Evolutionary conservation across 2,888 invertebrate genomes (phyloP).

Genomic region (Gymnoscelis rufifasciata): DNA sequence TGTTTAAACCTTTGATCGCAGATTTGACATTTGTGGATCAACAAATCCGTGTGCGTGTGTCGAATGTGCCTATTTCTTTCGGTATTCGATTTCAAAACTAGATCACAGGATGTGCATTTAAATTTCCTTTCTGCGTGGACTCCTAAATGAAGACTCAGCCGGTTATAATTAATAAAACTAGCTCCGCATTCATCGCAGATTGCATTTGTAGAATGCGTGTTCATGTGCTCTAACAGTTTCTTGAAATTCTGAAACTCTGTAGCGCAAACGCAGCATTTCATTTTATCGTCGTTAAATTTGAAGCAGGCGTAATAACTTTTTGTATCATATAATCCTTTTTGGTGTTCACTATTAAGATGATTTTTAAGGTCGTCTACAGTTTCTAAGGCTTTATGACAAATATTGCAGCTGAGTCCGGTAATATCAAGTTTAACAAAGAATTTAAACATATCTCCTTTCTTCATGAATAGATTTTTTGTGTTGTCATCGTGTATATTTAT

Average conservation of each 20-base stretch:
- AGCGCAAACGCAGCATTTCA: constrained; percentile 42
- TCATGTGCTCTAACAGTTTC: constrained; percentile 47
- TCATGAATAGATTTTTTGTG: constrained; percentile 20
- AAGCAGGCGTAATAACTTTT: constrained; percentile 49
- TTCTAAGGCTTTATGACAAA: constrained; percentile 36
- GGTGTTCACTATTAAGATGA: constrained; percentile 40
- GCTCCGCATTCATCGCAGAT: constrained; percentile 44
- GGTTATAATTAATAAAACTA: constrained; percentile 23
- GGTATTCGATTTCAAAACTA: constrained; percentile 6
- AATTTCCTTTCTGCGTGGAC: constrained; percentile 43
- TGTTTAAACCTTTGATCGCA: constrained; percentile 51
- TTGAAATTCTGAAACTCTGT: constrained; percentile 41
- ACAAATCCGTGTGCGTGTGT: constrained; percentile 9
- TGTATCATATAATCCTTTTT: constrained; percentile 34
- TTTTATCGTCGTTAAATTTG: constrained; percentile 36
- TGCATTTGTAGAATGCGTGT: constrained; percentile 44
- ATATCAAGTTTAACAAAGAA: constrained; percentile 52
- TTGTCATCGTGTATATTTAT: constrained; percentile 25
- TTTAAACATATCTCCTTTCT: constrained; percentile 17
- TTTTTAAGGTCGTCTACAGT: constrained; percentile 34
- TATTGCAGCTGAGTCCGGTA: constrained; percentile 45
- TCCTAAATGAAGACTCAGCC: constrained; percentile 38
- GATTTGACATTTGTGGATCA: constrained; percentile 39
- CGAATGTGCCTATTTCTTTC: constrained; percentile 12
- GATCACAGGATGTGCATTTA: constrained; percentile 18